Evolutionary conservation across 1,140 invertebrate genomes (phyloP), one percentile per base, ranked within the genome.

Genomic region (Ctenoplectra terminalis): DNA sequence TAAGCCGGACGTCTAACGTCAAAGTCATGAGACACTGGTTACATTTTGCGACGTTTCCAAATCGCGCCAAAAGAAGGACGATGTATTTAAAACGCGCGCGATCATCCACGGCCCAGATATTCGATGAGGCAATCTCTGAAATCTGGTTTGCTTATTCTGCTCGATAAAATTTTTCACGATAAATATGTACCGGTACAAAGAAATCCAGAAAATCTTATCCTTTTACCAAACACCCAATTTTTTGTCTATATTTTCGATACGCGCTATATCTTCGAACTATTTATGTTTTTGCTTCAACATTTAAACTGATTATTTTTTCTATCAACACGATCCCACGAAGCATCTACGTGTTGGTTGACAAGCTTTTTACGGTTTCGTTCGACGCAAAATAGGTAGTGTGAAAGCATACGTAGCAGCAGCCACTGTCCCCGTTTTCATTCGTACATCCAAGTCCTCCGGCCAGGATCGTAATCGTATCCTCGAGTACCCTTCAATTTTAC

Each of bases 331-430:
- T 9, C 1, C 7, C 2, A 3, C 0, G 15, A 11, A 29, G 7
- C 9, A 7, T 60, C 23, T 46, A 26, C 7, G 23, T 15, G 11
- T 50, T 11, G 52, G 46, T 52, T 73, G 74, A 83, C 73, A 78
- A 78, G 37, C 56, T 63, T 20, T 46, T 26, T 20, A 15, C 40
- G 69, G 61, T 61, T 84, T 84, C 75, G 63, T 80, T 74, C 63
- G 23, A 56, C 81, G 70, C 43, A 71, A 85, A 85, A 80, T 69
- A 84, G 69, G 70, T 43, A 64, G 72, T 46, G 83, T 82, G 79
- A 86, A 86, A 86, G 83, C 79, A 77, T 85, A 61, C 56, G 72
- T 85, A 84, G 70, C 31, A 66, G 50, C 56, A 81, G 61, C 63
- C 48, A 63, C 63, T 54, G 78, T 52, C 58, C 84, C 79, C 83